Conservation (phyloP, 2,797 vertebrate genomes). For the Pseudochromis fuscus region DNA sequence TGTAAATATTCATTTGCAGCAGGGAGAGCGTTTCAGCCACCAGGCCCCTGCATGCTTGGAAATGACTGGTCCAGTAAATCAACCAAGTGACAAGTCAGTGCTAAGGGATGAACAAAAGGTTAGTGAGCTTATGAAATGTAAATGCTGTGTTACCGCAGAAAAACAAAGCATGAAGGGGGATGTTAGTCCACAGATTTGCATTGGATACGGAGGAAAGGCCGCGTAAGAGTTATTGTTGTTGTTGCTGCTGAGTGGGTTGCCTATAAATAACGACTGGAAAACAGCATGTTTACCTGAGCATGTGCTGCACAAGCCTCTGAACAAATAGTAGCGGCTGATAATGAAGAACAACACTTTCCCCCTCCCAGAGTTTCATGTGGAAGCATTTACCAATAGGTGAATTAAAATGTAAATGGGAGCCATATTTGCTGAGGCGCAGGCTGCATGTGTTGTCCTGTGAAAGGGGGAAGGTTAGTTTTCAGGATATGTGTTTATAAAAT, state of each 20-base stretch:
- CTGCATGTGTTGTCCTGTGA: conserved; percentile 35
- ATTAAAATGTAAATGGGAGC: conserved; percentile 79
- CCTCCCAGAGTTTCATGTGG: conserved; percentile 63
- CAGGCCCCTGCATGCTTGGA: conserved; percentile 70
- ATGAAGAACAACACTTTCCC: conserved; percentile 39
- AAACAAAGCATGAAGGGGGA: conserved; percentile 55
- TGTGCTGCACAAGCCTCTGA: not conserved
- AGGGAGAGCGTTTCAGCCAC: conserved; percentile 61
- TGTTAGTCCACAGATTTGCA: conserved; percentile 64
- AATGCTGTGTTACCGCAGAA: conserved; percentile 62
- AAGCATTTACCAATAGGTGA: conserved; percentile 71
- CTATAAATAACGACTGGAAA: conserved; percentile 52
- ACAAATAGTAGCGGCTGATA: conserved; percentile 37
- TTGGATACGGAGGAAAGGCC: conserved; percentile 43
- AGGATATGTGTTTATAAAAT: conserved; percentile 11
- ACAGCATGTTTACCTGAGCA: conserved; percentile 6
- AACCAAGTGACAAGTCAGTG: conserved; percentile 69
- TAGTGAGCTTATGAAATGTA: conserved; percentile 80
- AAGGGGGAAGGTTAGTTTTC: conserved; percentile 9
- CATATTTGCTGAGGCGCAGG: conserved; percentile 64
- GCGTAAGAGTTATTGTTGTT: conserved; percentile 14
- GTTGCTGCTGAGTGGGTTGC: conserved; percentile 22
- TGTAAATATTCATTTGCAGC: conserved; percentile 83
- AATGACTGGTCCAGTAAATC: conserved; percentile 75
- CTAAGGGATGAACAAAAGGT: conserved; percentile 60